A percentile compares a stretch with the other conserved stretches of the same genome.
Evolutionary conservation across 2,113 vertebrate genomes (phyloP).

Genomic region (Anguilla rostrata): DNA sequence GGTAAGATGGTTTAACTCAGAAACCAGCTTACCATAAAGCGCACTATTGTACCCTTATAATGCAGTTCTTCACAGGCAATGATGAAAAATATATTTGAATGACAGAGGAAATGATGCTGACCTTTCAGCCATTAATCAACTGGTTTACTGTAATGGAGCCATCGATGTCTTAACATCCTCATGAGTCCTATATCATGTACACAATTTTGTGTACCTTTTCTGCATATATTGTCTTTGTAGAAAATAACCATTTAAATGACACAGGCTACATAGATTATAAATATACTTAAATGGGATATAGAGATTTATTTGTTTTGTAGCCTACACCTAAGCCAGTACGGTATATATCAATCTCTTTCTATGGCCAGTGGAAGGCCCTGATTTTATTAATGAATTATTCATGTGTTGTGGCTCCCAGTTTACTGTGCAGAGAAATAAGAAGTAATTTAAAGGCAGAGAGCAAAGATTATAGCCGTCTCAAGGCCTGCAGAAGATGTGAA

Average conservation of each 20-base stretch:
- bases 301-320: constrained; percentile 18
- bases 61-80: neutral
- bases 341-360: constrained; percentile 53
- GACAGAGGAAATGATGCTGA: neutral
- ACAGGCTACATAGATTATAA: constrained; percentile 17
- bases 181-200: neutral
- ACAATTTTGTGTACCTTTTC: neutral
- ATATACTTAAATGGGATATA: constrained; percentile 27
- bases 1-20: too few species aligned
- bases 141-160: neutral
- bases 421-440: constrained; percentile 55
- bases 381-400: constrained; percentile 64
- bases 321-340: constrained; percentile 22
- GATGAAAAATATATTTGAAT: neutral
- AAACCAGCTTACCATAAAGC: too few species aligned
- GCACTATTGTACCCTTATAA: too few species aligned
- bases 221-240: neutral
- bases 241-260: neutral
- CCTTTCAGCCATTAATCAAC: neutral
- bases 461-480: constrained; percentile 48
- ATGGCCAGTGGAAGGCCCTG: constrained; percentile 54
- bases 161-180: neutral
- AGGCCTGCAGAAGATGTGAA: constrained; percentile 56
- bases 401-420: constrained; percentile 51
- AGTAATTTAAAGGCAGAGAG: constrained; percentile 58